Evolutionary conservation across 2,797 vertebrate genomes (phyloP).

Genomic region (Apodemus agrarius): DNA sequence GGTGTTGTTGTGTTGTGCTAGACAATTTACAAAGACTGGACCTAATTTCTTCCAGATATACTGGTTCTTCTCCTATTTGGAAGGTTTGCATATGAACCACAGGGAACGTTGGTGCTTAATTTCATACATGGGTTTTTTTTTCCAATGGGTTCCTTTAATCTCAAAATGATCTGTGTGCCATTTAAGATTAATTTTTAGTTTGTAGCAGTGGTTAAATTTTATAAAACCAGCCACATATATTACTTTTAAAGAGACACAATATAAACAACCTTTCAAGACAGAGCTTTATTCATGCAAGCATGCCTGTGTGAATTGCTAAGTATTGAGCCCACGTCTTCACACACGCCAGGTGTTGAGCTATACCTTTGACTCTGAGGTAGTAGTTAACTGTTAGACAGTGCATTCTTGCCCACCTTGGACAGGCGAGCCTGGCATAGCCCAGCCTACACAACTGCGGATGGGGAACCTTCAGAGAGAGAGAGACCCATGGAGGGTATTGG

Average conservation of each 20-base stretch:
- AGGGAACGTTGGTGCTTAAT: conserved; percentile 9
- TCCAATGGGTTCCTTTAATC: not conserved
- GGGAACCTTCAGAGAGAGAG: not conserved
- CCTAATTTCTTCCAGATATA: conserved; percentile 45
- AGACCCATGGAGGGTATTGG: not conserved
- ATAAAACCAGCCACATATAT: not conserved
- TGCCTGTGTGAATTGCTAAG: not conserved
- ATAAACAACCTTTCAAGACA: not conserved
- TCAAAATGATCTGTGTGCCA: conserved; percentile 49
- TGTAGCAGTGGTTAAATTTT: conserved; percentile 25
- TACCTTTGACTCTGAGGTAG: not conserved
- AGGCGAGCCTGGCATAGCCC: not conserved
- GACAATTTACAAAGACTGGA: conserved; percentile 51
- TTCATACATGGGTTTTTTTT: conserved; percentile 6
- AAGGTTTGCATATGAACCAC: conserved; percentile 56
- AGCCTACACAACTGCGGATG: not conserved
- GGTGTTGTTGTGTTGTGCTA: not conserved
- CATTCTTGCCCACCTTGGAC: not conserved
- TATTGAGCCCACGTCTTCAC: not conserved
- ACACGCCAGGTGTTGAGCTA: not conserved
- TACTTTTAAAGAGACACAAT: conserved; percentile 18
- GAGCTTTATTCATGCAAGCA: not conserved
- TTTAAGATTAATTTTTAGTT: conserved; percentile 48
- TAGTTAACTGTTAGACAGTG: not conserved
- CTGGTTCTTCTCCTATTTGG: conserved; percentile 58